These are phyloP conservation scores for Misgurnus mizolepis DNA, from an alignment of 2,113 vertebrate species.

Conservation along the genomic window DNA sequence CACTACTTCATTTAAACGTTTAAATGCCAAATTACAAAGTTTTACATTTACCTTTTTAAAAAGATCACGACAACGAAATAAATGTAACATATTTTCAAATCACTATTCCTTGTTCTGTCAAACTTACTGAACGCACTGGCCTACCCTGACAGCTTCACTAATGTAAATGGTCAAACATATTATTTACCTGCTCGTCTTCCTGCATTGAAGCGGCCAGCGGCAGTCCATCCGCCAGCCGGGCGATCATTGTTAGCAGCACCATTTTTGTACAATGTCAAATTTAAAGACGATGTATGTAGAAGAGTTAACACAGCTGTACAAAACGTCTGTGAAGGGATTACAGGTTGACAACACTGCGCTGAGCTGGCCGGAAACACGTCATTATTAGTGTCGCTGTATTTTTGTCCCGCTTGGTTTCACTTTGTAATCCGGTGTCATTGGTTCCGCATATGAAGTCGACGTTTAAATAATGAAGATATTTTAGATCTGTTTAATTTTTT, in stretches of 20 bases:
- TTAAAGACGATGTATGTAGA: background rate
- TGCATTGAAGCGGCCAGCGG: slow-evolving; percentile 97
- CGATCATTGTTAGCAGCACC: slow-evolving; percentile 97
- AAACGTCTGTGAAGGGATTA: slow-evolving; percentile 3
- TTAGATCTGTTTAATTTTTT: no score
- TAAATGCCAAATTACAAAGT: background rate
- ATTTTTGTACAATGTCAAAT: slow-evolving; percentile 65
- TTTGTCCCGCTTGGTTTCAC: slow-evolving; percentile 51
- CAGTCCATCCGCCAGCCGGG: slow-evolving; percentile 92
- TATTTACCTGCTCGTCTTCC: slow-evolving; percentile 91
- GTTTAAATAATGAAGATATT: no score
- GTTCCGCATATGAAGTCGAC: background rate
- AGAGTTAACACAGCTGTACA: background rate
- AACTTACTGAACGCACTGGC: background rate
- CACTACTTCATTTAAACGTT: background rate
- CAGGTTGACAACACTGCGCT: slow-evolving; percentile 60
- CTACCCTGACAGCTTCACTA: background rate
- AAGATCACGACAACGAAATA: background rate
- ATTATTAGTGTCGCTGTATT: slow-evolving; percentile 45
- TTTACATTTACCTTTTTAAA: background rate
- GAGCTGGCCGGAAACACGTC: slow-evolving; percentile 79
- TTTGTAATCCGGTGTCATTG: background rate
- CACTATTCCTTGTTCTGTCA: background rate
- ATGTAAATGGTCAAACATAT: background rate
- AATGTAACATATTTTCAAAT: background rate